Evolutionary conservation across 2,888 invertebrate genomes (phyloP), one percentile per base, ranked within the genome.

Genomic region (Brenthis daphne): DNA sequence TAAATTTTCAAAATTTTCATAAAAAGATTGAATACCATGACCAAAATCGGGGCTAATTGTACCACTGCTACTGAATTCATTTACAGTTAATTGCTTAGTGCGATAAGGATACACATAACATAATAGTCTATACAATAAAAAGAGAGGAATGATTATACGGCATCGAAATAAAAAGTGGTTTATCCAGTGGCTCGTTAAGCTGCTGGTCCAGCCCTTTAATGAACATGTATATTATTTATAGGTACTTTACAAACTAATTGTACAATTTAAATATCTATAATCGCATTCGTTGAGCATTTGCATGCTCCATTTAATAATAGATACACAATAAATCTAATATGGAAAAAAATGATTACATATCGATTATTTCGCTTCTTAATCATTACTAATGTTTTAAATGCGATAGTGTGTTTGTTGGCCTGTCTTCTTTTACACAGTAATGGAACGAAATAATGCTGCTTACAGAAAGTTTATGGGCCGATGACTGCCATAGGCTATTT

Each of bases 41-140:
- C 82, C 83, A 81, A 82, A 81, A 84, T 82, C 85, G 86, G 87
- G 90, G 90, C 89, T 90, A 91, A 90, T 91, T 90, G 89, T 88
- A 85, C 85, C 88, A 86, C 84, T 81, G 90, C 90, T 89, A 90
- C 90, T 86, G 90, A 88, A 87, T 85, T 43, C 37, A 43, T 85
- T 78, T 77, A 85, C 90, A 89, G 89, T 87, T 90, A 90, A 91
- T 91, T 90, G 85, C 86, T 77, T 61, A 74, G 78, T 76, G 79
- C 64, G 81, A 85, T 50, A 72, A 77, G 73, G 87, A 86, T 65
- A 68, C 12, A 43, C 1, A 58, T 68, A 65, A 58, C 11, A 68
- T 68, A 47, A 50, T 20, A 4, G 58, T 50, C 12, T 6, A 4
- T 3, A 0, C 0, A 2, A 14, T 51, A 2, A 82, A 80, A 84